Evolutionary conservation across 2,888 invertebrate species (phyloP).

Genomic region (Auanema freiburgensis): DNA sequence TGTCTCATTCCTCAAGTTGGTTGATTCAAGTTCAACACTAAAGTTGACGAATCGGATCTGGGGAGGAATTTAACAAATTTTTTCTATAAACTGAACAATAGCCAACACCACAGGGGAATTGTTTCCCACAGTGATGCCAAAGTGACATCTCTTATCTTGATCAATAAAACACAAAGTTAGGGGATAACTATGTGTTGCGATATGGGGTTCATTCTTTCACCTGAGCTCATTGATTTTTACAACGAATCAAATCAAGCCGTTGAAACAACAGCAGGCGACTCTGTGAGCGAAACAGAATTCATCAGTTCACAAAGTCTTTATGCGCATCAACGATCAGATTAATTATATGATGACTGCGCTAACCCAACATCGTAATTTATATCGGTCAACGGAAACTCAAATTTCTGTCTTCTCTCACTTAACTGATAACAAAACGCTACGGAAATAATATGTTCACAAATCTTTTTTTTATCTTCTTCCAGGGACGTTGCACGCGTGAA

Average conservation of each 20-base stretch:
- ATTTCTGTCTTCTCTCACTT: not conserved
- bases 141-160: conserved; percentile 2
- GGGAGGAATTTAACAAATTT: too few species aligned
- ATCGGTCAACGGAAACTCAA: conserved; percentile 1
- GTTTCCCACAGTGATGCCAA: too few species aligned
- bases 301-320: too few species aligned
- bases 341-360: not conserved
- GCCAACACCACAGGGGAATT: too few species aligned
- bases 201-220: not conserved
- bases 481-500: conserved; percentile 99
- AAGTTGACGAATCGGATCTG: too few species aligned
- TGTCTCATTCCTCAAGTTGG: too few species aligned
- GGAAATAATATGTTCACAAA: too few species aligned
- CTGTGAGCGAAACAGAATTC: too few species aligned
- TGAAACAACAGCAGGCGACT: not conserved
- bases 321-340: conserved; percentile 2
- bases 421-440: not conserved
- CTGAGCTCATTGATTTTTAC: not conserved
- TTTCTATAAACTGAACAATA: too few species aligned
- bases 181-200: not conserved
- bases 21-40: too few species aligned
- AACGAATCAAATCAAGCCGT: not conserved
- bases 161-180: not conserved
- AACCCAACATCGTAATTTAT: not conserved
- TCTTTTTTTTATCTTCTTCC: conserved; percentile 67